Base-by-base conservation (phyloP, 2,797 vertebrate genomes). In the Hyperoplus lanceolatus region DNA sequence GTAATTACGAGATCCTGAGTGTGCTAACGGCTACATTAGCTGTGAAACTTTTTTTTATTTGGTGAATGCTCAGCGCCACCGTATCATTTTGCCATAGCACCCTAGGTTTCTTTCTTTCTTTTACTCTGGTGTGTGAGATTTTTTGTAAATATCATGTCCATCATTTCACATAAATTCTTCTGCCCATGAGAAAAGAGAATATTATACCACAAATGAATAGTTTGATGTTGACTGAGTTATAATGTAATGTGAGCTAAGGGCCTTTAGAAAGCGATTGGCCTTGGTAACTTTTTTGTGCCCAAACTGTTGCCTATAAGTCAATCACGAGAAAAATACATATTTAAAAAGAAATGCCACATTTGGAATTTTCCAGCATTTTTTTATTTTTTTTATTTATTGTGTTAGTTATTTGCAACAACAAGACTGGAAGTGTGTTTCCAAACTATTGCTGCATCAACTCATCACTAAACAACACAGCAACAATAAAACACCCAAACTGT, bases 401-500 rank as follows among this genome's bases (percentile, higher is more conserved):
- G 38, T 21, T 21, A 46, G 48, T 51, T 36, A 13, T 49, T 64
- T 36, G 3, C 21, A 21, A 21, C 18, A 39, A 53, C 48, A 45
- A 11, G 8, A 6, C 29, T 43, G 41, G 29, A 50, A 10, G 61
- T 50, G 42, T 68, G 57, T 65, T 74, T 51, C 53, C 38, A 57
- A 70, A 70, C 46, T 54, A 36, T 36, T 59, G 53, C 59, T 78
- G 56, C 36, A 38, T 70, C 51, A 70, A 43, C 70, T 71, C 58
- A 62, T 66, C 57, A 50, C 59, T 50, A 50, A 70, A 65, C 50
- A 79, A 65, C 58, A 18, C 36, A 39, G n/a, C 43, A 48, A 29
- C 59, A 70, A 39, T 51, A 39, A 45, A 86, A 72, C 12, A 8
- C n/a, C 69, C 49, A 72, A 71, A 75, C 67, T 43, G 77, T 63